phyloP scores from a whole-genome alignment of 53 echinoderm and acorn worm species.

The Henricia sp. region DNA sequence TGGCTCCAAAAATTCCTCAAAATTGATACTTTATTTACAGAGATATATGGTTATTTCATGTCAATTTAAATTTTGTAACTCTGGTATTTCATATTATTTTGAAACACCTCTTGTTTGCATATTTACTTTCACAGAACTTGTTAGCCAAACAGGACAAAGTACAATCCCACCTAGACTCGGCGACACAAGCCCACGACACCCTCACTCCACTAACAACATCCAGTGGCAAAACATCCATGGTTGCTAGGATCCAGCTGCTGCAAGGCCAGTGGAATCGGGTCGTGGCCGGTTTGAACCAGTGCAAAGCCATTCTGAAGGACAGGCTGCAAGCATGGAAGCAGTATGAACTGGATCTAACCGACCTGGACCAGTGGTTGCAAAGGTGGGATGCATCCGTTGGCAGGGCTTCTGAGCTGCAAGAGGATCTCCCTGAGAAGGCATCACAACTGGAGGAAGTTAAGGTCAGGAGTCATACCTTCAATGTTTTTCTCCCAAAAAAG shows the following conservation, averaged over 20 bases:
- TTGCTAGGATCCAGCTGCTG: constrained; percentile 48
- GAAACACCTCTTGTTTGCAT: too few relatives aligned
- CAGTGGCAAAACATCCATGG: constrained; percentile 59
- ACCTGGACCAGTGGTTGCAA: constrained; percentile 55
- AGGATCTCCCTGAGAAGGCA: constrained; percentile 62
- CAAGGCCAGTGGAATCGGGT: constrained; percentile 74
- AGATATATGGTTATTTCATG: too few relatives aligned
- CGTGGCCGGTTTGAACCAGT: constrained; percentile 60
- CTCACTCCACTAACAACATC: constrained; percentile 60
- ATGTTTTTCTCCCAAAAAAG: too few relatives aligned
- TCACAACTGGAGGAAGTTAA: constrained; percentile 65
- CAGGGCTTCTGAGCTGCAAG: constrained; percentile 61
- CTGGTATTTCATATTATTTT: too few relatives aligned
- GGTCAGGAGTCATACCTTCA: constrained; percentile 55
- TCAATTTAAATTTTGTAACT: too few relatives aligned
- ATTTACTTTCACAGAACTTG: constrained; percentile 7
- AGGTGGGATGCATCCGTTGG: constrained; percentile 60
- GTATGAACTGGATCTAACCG: constrained; percentile 47
- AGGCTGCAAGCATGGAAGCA: constrained; percentile 72
- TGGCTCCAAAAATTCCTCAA: too few relatives aligned
- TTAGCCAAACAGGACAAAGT: constrained; percentile 33
- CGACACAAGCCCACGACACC: constrained; percentile 58
- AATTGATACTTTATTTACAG: neutral
- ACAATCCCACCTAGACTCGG: constrained; percentile 27
- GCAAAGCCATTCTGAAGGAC: constrained; percentile 65